Base-by-base conservation (phyloP, 37 sponge, comb jelly and placozoan species). In the Mnemiopsis leidyi region DNA sequence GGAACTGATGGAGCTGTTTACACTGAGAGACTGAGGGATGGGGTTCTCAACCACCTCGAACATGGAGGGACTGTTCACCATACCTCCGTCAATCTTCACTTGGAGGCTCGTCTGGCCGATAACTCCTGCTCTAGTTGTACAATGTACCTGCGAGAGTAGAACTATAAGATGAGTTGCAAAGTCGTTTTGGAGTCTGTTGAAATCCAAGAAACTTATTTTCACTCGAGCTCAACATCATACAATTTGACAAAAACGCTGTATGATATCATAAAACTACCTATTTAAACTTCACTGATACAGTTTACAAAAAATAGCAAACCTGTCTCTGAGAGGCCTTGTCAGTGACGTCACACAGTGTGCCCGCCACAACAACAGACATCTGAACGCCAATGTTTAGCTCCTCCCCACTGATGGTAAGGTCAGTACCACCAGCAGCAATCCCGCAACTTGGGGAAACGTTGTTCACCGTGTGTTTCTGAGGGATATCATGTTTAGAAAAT, bases 21-120 rank as follows among this genome's bases (percentile, higher is more conserved):
- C 0, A 39, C 90, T 85, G 3, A 40, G 24, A 3, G 90, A 40
- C 61, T n/a, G 36, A 3, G 35, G 90, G 13, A 21, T 28, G 29
- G 90, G 90, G 90, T 85, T 85, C 0, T 28, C n/a, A 0, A 85
- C 90, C 61, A 85, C 90, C 48, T 85, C 48, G 61, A 39, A 85
- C 28, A n/a, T 0, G n/a, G 28, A 32, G 40, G 90, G 90, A 23
- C 61, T 40, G 24, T 35, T 32, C 24, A 85, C 90, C 90, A 38
- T 35, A 0, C 61, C 90, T 5, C 48, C 90, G 90, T 85, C 90
- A 85, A 85, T 85, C 61, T 85, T 85, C 0, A 85, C n/a, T 25
- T 85, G 90, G 48, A 85, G 40, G 40, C 3, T 23, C 1, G 90
- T 39, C 28, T 21, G 23, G 39, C 90, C 90, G 30, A 85, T 37